Evolutionary conservation across 1,140 invertebrate genomes (phyloP).

Genomic region (Eubasilissa regina): DNA sequence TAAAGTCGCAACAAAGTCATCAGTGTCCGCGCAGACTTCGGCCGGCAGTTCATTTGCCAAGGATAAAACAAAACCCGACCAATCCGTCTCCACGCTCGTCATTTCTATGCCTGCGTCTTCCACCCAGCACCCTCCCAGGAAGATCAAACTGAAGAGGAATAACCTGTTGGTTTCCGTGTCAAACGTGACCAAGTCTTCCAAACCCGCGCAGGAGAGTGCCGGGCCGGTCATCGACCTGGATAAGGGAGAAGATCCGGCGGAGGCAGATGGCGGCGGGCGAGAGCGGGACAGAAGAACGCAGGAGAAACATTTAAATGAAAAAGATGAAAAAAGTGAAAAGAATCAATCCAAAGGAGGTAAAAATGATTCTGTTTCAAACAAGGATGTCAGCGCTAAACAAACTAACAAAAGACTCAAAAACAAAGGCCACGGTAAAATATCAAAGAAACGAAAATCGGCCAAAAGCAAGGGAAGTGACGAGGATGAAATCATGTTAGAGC

Average conservation of each 20-base stretch:
- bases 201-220: not conserved
- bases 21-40: not conserved
- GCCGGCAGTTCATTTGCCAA: not conserved
- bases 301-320: not conserved
- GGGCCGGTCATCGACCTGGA: not conserved
- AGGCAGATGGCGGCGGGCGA: slow-evolving; percentile 1
- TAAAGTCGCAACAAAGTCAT: slow-evolving; percentile 1
- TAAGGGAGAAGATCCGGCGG: not conserved
- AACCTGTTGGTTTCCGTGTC: slow-evolving; percentile 59
- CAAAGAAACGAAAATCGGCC: slow-evolving; percentile 63
- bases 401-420: slow-evolving; percentile 47
- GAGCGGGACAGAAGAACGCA: not conserved
- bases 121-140: slow-evolving; percentile 62
- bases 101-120: slow-evolving; percentile 53
- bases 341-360: not conserved
- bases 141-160: slow-evolving; percentile 69
- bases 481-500: slow-evolving; percentile 69
- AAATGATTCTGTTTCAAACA: not conserved
- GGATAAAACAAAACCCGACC: not conserved
- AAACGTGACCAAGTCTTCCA: slow-evolving; percentile 19
- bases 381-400: slow-evolving; percentile 15
- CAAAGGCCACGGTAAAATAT: slow-evolving; percentile 56
- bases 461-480: slow-evolving; percentile 65
- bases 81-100: not conserved
- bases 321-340: not conserved